Conservation (phyloP, 2,113 vertebrate genomes). For the Jacana jacana region DNA sequence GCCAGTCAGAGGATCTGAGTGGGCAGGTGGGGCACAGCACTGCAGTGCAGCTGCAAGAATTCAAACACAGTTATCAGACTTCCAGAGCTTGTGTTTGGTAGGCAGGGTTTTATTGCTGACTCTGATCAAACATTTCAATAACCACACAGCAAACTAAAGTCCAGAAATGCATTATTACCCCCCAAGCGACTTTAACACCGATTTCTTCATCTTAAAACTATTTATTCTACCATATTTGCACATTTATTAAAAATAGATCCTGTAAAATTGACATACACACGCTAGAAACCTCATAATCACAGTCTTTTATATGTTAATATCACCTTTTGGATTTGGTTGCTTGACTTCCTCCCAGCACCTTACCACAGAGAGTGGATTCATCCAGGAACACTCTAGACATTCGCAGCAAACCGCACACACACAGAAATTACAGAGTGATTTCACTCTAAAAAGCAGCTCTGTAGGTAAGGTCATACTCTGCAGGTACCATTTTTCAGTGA, state of each 20-base stretch:
- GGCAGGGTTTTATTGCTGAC: background rate
- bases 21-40: slow-evolving; percentile 50
- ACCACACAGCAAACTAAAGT: background rate
- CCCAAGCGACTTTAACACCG: background rate
- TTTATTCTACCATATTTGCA: background rate
- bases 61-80: background rate
- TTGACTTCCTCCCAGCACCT: background rate
- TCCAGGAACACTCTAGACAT: background rate
- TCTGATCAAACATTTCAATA: background rate
- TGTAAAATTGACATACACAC: background rate
- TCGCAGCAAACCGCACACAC: background rate
- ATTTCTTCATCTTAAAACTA: background rate
- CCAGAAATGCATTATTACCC: background rate
- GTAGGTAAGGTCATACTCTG: background rate
- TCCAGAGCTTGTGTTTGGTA: background rate
- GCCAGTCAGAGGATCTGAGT: slow-evolving; percentile 42
- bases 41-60: slow-evolving; percentile 61
- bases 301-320: background rate
- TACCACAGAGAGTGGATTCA: background rate
- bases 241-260: background rate
- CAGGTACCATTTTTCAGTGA: background rate
- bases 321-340: background rate
- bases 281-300: background rate
- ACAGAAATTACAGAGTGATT: background rate
- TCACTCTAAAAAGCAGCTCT: background rate